A percentile compares a stretch with the other conserved stretches of the same genome.
These are phyloP conservation scores for Ammospiza nelsoni DNA, from an alignment of 2,113 vertebrate genomes.

Conservation along the genomic window DNA sequence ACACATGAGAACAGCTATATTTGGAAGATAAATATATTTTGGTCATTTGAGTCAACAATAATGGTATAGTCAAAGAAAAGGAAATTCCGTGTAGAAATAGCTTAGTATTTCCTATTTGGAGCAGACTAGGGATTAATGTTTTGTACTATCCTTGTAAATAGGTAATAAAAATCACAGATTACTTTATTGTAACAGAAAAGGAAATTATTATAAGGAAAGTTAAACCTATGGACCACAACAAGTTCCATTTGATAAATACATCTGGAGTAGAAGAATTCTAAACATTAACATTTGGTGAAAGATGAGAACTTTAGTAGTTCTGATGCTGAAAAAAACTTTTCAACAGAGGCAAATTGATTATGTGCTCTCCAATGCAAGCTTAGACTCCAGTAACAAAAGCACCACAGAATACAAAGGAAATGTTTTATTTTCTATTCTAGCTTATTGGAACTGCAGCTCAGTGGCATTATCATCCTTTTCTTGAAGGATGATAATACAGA, in stretches of 20 bases:
- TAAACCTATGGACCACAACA: not conserved
- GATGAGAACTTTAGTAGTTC: not conserved
- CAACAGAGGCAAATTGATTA: not conserved
- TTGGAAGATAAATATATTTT: not conserved
- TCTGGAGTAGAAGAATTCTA: not conserved
- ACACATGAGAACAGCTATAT: constrained; percentile 2
- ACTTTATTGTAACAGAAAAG: not conserved
- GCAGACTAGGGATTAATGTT: not conserved
- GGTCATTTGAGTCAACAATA: not conserved
- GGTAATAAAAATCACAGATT: not conserved
- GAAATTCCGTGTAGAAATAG: not conserved
- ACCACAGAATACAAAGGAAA: not conserved
- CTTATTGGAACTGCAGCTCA: not conserved
- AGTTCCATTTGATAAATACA: not conserved
- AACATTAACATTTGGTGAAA: not conserved
- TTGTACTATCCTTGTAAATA: not conserved
- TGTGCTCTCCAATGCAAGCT: not conserved
- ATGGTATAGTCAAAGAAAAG: not conserved
- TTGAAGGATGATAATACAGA: not conserved
- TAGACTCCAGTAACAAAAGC: not conserved
- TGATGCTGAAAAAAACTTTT: not conserved
- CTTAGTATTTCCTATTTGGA: not conserved
- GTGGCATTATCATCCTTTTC: not conserved
- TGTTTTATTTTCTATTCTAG: not conserved
- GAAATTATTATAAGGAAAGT: not conserved